phyloP scores from a whole-genome alignment of 2,888 invertebrate genomes.

The Lucinisca nassula region DNA sequence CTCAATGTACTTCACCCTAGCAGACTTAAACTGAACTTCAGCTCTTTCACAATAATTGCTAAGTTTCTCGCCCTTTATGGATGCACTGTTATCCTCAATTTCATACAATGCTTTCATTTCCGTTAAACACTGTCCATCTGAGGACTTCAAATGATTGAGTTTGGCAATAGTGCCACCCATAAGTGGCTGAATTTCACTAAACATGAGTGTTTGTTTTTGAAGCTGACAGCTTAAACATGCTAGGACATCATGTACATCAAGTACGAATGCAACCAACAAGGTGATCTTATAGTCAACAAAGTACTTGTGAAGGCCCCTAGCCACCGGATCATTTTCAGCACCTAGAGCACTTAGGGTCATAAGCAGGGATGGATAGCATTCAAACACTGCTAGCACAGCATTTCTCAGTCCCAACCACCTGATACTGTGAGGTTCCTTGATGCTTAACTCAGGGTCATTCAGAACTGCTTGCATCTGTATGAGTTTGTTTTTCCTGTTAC shows the following conservation, averaged over 20 bases:
- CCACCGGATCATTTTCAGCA: conserved; percentile 35
- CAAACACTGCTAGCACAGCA: conserved; percentile 62
- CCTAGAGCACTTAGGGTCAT: conserved; percentile 51
- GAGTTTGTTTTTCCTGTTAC: conserved; percentile 36
- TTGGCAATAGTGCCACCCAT: conserved; percentile 46
- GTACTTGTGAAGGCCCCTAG: conserved; percentile 51
- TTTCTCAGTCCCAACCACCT: conserved; percentile 59
- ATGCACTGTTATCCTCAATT: background rate
- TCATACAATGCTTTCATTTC: conserved; percentile 28
- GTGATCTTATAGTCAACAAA: conserved; percentile 50
- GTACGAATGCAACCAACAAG: conserved; percentile 46
- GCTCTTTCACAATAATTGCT: conserved; percentile 21
- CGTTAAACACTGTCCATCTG: conserved; percentile 38
- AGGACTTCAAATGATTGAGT: conserved; percentile 13
- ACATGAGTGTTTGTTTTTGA: conserved; percentile 50
- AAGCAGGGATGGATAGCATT: conserved; percentile 49
- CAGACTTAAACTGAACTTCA: conserved; percentile 15
- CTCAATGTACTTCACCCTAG: conserved; percentile 13
- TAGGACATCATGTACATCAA: conserved; percentile 57
- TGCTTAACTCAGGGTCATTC: conserved; percentile 51
- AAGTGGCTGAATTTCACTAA: conserved; percentile 53
- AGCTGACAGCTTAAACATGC: conserved; percentile 41
- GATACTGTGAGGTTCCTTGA: conserved; percentile 63
- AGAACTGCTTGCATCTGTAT: conserved; percentile 54
- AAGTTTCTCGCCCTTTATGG: conserved; percentile 28